Evolutionary conservation across 2,797 vertebrate species (phyloP).

Genomic region (Poeciliopsis turneri): DNA sequence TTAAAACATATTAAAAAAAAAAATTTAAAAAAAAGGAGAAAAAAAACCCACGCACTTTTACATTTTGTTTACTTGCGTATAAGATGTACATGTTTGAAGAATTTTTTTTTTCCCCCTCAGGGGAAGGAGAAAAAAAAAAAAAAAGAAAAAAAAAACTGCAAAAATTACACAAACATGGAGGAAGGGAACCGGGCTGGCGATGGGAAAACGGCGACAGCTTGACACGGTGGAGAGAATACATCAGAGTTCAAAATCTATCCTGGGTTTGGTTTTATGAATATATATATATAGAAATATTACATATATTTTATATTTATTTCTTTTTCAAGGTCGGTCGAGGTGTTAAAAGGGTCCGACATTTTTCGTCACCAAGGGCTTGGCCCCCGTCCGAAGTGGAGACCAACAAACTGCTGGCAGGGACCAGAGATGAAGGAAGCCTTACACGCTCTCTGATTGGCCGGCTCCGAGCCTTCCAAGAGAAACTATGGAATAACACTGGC

Average conservation of each 20-base stretch:
- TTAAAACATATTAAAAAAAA: slow-evolving; percentile 74
- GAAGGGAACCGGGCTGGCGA: slow-evolving; percentile 54
- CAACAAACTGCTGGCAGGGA: slow-evolving; percentile 72
- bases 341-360: slow-evolving; percentile 74
- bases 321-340: slow-evolving; percentile 66
- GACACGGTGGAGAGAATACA: slow-evolving; percentile 67
- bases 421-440: slow-evolving; percentile 73
- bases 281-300: slow-evolving; percentile 83
- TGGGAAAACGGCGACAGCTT: slow-evolving; percentile 63
- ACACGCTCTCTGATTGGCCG: slow-evolving; percentile 75
- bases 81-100: slow-evolving; percentile 85
- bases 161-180: slow-evolving; percentile 68
- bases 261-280: slow-evolving; percentile 83
- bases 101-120: slow-evolving; percentile 59
- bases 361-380: slow-evolving; percentile 69
- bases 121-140: slow-evolving; percentile 15
- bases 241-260: slow-evolving; percentile 75
- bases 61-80: slow-evolving; percentile 86
- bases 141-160: slow-evolving; percentile 71
- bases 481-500: slow-evolving; percentile 66
- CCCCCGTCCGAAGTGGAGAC: slow-evolving; percentile 66
- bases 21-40: slow-evolving; percentile 71
- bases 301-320: slow-evolving; percentile 86
- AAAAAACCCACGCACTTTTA: slow-evolving; percentile 82
- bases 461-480: slow-evolving; percentile 49